Base-by-base conservation (phyloP, 2,888 invertebrate species). In the Microchrysa polita region DNA sequence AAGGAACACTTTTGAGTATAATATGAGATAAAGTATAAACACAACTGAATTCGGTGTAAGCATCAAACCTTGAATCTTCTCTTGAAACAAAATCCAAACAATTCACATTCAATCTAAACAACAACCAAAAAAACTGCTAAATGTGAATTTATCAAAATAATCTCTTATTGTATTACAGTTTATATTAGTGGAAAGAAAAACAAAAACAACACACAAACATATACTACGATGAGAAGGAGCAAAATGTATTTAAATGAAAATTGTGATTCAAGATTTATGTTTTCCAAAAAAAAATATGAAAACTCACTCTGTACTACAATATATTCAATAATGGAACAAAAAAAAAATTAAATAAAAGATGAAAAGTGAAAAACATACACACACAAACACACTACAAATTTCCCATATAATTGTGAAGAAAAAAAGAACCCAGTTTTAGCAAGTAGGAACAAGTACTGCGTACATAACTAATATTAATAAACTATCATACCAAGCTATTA, bases 391-490 rank as follows among this genome's bases (percentile, higher is more conserved):
- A 34, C 27, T 34, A 57, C 22, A 44, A 20, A 44, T 34, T 65
- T 22, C 65, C 65, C 65, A 22, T n/a, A n/a, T 65, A 65, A 67
- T 53, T 67, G 67, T 53, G 67, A 67, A 67, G 52, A 44, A 69
- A n/a, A n/a, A n/a, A n/a, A n/a, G n/a, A n/a, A 69, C 53, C 69
- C 55, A 69, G 57, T 55, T 65, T 76, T 78, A 78, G 78, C 57
- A 74, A 73, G 76, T 78, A 78, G 77, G 76, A 75, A 76, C 73
- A 76, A 78, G 76, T 78, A 77, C 77, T 77, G 77, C 77, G 76
- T 78, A 78, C 77, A 77, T 74, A 77, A 75, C 75, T 77, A 78
- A 77, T 77, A 78, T 76, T 78, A 77, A 78, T 78, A 76, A 76
- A 77, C 76, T 77, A 77, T 75, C 61, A 77, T 76, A 76, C 76